These are phyloP conservation scores for Hypercompe scribonia DNA, from an alignment of 2,888 invertebrate species.

Conservation along the genomic window DNA sequence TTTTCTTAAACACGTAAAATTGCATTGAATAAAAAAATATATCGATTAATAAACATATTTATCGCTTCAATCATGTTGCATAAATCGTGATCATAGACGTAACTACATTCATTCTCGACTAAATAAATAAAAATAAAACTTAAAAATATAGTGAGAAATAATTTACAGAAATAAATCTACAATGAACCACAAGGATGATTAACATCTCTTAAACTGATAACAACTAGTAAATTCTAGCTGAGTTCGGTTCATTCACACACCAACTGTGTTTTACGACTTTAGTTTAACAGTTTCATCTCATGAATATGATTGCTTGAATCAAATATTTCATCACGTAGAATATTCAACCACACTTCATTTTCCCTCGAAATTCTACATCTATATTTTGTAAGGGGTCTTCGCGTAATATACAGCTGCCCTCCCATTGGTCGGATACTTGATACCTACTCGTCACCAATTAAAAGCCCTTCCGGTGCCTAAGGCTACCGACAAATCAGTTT, in stretches of 20 bases:
- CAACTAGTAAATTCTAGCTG: not conserved
- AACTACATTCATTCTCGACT: not conserved
- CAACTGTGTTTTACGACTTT: not conserved
- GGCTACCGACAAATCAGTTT: conserved; percentile 80
- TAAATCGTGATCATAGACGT: not conserved
- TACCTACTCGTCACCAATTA: conserved; percentile 80
- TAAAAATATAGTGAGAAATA: not conserved
- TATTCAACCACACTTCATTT: conserved; percentile 1
- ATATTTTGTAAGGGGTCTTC: conserved; percentile 30
- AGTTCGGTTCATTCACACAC: conserved; percentile 20
- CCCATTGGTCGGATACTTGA: conserved; percentile 78
- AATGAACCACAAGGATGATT: not conserved
- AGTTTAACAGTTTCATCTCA: not conserved
- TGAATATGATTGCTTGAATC: conserved; percentile 5
- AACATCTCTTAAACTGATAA: not conserved
- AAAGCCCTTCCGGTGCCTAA: conserved; percentile 74
- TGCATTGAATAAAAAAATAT: too few species aligned
- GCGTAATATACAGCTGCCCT: conserved; percentile 69
- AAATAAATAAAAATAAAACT: too few species aligned
- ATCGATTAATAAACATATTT: too few species aligned
- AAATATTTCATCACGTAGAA: not conserved
- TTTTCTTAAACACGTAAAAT: too few species aligned
- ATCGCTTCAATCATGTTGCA: not conserved
- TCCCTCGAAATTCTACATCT: not conserved
- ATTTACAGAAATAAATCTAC: not conserved